Evolutionary conservation across 1,140 invertebrate genomes (phyloP), one percentile per base, ranked within the genome.

Genomic region (Drosophila littoralis): DNA sequence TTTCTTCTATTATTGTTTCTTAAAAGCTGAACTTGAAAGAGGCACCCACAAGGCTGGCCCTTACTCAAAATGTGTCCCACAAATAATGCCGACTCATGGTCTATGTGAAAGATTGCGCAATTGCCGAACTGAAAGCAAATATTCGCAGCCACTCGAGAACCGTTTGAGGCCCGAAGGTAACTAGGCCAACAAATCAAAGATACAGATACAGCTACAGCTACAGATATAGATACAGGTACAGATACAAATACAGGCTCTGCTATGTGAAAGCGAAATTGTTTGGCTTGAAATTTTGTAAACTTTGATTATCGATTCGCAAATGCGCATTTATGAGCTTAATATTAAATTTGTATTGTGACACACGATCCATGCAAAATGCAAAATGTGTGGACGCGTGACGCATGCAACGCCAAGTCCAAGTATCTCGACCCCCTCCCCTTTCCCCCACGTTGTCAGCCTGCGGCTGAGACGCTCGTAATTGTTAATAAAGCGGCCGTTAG

Each of bases 401-500:
- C 83, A 88, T 88, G 80, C 84, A 79, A 83, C 58, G 15, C 35
- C 40, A 51, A 59, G 32, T 55, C 42, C 61, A 38, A 52, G 52
- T 57, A 12, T 33, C 42, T 7, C 42, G 22, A 28, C 13, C 42
- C 35, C 15, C 1, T 1, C 9, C 1, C 35, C n/a, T 7, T 10
- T 10, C 13, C 22, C 55, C 8, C 54, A 8, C 38, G 15, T 33
- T 15, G 42, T 58, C 76, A 79, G 79, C 78, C 78, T 58, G 78
- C 78, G 74, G 74, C 61, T 55, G 71, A 79, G 61, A 58, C 64
- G 43, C 45, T 66, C 54, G 54, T 88, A 83, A 88, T 88, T 88
- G 83, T 83, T 88, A 77, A 84, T 88, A 88, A 88, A 88, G 84
- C 83, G 83, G 84, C 84, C 79, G 84, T 88, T 88, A 89, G 83